Evolutionary conservation across 1,140 invertebrate genomes (phyloP).

Genomic region (Galleria mellonella): DNA sequence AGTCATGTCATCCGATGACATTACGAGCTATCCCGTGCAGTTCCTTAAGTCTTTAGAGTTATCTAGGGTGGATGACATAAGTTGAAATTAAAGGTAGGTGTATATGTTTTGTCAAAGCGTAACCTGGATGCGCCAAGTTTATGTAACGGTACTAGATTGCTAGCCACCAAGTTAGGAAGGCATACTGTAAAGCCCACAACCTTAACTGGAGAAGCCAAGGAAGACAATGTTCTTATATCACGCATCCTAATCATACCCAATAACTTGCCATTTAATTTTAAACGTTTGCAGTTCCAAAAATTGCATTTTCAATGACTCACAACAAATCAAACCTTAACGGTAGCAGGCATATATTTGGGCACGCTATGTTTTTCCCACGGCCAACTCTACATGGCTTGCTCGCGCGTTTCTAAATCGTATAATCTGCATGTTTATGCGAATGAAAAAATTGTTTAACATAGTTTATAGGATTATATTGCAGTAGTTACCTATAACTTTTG

Average conservation of each 20-base stretch:
- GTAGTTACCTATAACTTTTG: too few species aligned
- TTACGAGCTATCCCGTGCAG: constrained; percentile 23
- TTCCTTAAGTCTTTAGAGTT: constrained; percentile 28
- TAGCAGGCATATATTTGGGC: constrained; percentile 24
- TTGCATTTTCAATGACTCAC: too few species aligned
- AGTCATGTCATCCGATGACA: constrained; percentile 22
- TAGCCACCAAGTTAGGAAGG: constrained; percentile 18
- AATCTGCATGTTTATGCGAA: too few species aligned
- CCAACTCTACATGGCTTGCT: constrained; percentile 26
- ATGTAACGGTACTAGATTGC: constrained; percentile 28
- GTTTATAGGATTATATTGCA: not conserved
- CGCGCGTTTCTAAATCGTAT: constrained; percentile 24
- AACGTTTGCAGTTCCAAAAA: too few species aligned
- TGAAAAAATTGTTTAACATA: not conserved
- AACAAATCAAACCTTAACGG: constrained; percentile 55
- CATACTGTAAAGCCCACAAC: constrained; percentile 25
- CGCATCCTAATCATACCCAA: constrained; percentile 42
- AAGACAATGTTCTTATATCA: constrained; percentile 44
- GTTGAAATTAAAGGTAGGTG: constrained; percentile 21
- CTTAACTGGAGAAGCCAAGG: constrained; percentile 40
- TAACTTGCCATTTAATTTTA: too few species aligned
- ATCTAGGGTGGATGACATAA: constrained; percentile 24
- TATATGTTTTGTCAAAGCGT: constrained; percentile 22
- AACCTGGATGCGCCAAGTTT: constrained; percentile 29
- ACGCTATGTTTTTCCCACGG: constrained; percentile 25